These are phyloP conservation scores for Ammodytes dubius DNA, from an alignment of 2,113 vertebrate genomes.

Conservation along the genomic window DNA sequence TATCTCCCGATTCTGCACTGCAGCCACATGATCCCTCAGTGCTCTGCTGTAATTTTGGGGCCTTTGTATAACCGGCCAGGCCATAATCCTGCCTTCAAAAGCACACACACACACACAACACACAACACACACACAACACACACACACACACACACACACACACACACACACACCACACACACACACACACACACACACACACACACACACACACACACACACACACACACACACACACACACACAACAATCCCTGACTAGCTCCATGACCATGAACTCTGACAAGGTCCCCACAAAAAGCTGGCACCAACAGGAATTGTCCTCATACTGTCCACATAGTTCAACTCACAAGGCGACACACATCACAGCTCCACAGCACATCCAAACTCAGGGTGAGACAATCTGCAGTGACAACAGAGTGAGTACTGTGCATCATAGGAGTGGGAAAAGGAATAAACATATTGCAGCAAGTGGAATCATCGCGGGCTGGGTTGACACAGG, in stretches of 20 bases:
- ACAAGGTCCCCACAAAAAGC: slow-evolving; percentile 34
- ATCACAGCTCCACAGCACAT: slow-evolving; percentile 20
- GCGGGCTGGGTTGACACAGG: slow-evolving; percentile 42
- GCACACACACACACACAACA: neutral
- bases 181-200: slow-evolving; percentile 7
- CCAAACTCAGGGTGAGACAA: slow-evolving; percentile 51
- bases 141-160: slow-evolving; percentile 3
- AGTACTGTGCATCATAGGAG: slow-evolving; percentile 42
- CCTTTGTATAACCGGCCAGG: slow-evolving; percentile 14
- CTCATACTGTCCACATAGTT: slow-evolving; percentile 62
- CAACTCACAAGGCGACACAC: slow-evolving; percentile 49
- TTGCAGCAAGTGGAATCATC: slow-evolving; percentile 42
- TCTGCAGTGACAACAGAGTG: slow-evolving; percentile 63
- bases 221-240: slow-evolving; percentile 14
- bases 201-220: slow-evolving; percentile 21
- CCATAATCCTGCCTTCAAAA: slow-evolving; percentile 19
- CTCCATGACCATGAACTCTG: slow-evolving; percentile 36
- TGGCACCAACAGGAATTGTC: slow-evolving; percentile 43
- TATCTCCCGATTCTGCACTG: slow-evolving; percentile 18
- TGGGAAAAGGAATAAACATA: slow-evolving; percentile 51
- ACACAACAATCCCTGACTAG: neutral
- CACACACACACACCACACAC: slow-evolving; percentile 5
- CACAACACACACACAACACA: neutral
- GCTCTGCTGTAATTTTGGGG: slow-evolving; percentile 11
- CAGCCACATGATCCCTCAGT: neutral